Conservation (phyloP, 2,113 vertebrate species). For the Psittacara wagleri region DNA sequence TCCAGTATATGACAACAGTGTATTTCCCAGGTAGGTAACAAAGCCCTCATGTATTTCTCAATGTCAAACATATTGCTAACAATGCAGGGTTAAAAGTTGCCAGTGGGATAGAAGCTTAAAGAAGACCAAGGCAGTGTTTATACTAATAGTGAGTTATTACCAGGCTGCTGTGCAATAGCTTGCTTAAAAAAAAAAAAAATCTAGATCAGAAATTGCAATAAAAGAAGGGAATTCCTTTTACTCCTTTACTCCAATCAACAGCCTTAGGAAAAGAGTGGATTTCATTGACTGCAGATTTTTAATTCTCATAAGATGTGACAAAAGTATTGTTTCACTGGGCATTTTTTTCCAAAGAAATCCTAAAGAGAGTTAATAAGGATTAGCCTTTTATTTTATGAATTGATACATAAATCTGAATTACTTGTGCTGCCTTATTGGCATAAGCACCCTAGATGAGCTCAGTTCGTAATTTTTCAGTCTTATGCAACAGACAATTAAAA, state of each 20-base stretch:
- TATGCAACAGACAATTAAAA: background rate
- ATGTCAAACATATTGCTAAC: background rate
- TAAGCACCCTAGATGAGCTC: background rate
- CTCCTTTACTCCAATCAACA: background rate
- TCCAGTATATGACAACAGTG: background rate
- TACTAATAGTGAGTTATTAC: background rate
- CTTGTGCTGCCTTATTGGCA: background rate
- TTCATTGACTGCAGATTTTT: background rate
- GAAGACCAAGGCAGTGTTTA: background rate
- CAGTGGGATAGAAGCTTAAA: background rate
- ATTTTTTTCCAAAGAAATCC: background rate
- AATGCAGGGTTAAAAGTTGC: background rate
- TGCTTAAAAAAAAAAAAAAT: background rate
- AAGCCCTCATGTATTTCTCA: background rate
- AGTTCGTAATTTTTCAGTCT: background rate
- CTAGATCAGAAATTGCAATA: background rate
- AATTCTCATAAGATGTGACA: background rate
- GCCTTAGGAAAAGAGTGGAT: background rate
- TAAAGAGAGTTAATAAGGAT: background rate
- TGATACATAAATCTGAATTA: constrained; percentile 6
- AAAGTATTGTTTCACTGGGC: background rate
- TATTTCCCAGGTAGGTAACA: background rate
- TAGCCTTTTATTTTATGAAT: background rate
- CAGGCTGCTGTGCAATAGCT: background rate
- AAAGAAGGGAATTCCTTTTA: background rate